Evolutionary conservation across 2,113 vertebrate genomes (phyloP), one percentile per base, ranked within the genome.

Genomic region (Todiramphus chloris): DNA sequence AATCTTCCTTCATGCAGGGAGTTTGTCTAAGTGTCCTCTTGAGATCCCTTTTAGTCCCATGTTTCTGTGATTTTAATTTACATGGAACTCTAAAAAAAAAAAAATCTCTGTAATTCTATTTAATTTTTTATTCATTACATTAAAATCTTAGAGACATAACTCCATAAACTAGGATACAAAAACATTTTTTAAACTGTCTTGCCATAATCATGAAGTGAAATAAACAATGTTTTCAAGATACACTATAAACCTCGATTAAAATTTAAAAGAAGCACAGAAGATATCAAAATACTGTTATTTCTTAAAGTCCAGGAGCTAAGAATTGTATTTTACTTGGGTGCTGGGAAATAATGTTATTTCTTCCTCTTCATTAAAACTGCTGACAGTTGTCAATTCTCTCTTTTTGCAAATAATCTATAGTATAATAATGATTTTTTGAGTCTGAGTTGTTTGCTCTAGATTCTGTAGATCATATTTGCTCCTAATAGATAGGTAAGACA

Each of bases 31-130:
- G 53, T 82, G 66, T 20, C 79, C 78, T 60, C 66, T 64, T 84
- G 83, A 96, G 69, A 78, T 75, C 35, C 24, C 43, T 83, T 68
- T 76, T 86, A 66, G 48, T 87, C 23, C 7, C 63, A 3, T 50
- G 56, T 95, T 91, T 74, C 73, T 63, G 30, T 81, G 80, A 78
- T 87, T 87, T 84, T 82, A 79, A 66, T 94, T 95, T 91, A 56
- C 50, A 50, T 31, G 58, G 44, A 79, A 62, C 10, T 81, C 53
- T 56, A 82, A 91, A 87, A 55, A 87, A 55, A 84, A 89, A 87
- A 51, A 87, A 55, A 39, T 64, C 66, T 84, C 14, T 20, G 35
- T 85, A 19, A 27, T 64, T 73, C 27, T 72, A n/a, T 50, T 87
- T 62, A 20, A 46, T 87, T 79, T 41, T 89, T 94, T 68, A 56